Percentiles rank a stretch among this genome's conserved stretches.
Conservation (phyloP, 2,888 invertebrate genomes). For the Drosophila nigritarsus region DNA sequence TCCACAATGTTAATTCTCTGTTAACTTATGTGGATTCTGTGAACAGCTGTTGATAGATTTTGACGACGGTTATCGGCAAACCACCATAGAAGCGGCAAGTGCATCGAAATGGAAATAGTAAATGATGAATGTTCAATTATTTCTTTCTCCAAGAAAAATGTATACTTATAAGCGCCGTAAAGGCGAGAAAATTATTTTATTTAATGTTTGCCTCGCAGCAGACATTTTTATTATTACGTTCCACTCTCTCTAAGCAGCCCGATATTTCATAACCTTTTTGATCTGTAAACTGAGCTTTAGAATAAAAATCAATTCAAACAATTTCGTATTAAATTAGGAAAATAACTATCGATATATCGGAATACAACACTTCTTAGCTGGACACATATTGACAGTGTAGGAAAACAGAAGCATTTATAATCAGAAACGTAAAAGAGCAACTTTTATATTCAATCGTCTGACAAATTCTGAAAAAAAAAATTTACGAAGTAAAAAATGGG, state of each 20-base stretch:
- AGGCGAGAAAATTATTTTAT: background rate
- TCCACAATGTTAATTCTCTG: background rate
- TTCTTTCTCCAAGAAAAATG: background rate
- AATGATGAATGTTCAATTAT: background rate
- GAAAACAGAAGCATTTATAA: background rate
- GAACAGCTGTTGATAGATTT: background rate
- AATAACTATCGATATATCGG: slow-evolving; percentile 9
- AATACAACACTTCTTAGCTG: background rate
- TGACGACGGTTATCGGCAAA: background rate
- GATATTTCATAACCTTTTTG: no score
- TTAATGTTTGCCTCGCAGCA: background rate
- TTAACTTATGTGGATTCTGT: background rate
- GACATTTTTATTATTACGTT: background rate
- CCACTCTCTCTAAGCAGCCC: no score
- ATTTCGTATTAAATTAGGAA: background rate
- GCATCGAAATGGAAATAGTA: background rate
- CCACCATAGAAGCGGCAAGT: background rate
- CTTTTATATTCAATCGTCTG: background rate
- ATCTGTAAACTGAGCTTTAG: background rate
- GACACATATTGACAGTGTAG: slow-evolving; percentile 7
- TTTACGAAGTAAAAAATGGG: slow-evolving; percentile 43
- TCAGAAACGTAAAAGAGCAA: background rate
- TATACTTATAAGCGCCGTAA: background rate
- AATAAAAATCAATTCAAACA: background rate
- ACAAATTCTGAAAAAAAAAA: background rate